These are phyloP conservation scores for Athene noctua DNA, from an alignment of 2,113 vertebrate genomes.

Conservation along the genomic window DNA sequence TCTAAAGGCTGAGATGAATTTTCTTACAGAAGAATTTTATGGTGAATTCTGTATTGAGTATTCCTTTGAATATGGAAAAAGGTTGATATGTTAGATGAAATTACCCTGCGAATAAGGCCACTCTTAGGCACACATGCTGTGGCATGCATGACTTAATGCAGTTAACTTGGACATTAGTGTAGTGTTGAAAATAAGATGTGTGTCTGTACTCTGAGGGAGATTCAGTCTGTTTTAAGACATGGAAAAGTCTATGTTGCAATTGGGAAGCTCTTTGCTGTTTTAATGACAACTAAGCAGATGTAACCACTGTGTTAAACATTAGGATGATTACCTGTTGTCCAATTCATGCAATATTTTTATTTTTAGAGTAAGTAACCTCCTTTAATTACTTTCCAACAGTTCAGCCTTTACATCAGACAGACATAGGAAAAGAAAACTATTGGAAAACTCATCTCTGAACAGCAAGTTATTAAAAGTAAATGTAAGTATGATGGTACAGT, in stretches of 20 bases:
- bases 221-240: background rate
- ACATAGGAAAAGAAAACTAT: conserved; percentile 92
- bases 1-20: background rate
- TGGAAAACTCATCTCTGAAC: conserved; percentile 85
- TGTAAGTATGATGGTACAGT: conserved; percentile 74
- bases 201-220: background rate
- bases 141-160: background rate
- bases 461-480: conserved; percentile 89
- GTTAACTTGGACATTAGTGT: background rate
- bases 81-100: background rate
- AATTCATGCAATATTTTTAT: background rate
- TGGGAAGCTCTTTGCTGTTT: background rate
- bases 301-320: background rate
- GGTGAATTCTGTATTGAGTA: background rate
- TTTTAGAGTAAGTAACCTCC: background rate
- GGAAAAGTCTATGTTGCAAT: background rate
- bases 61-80: background rate
- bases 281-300: background rate
- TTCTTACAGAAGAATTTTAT: background rate
- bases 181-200: background rate
- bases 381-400: conserved; percentile 70
- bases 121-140: background rate
- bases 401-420: conserved; percentile 85
- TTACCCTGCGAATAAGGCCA: background rate
- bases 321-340: background rate